A percentile compares a stretch with the other conserved stretches of the same genome.
Conservation (phyloP, 2,797 vertebrate species). For the Thalassophryne amazonica region DNA sequence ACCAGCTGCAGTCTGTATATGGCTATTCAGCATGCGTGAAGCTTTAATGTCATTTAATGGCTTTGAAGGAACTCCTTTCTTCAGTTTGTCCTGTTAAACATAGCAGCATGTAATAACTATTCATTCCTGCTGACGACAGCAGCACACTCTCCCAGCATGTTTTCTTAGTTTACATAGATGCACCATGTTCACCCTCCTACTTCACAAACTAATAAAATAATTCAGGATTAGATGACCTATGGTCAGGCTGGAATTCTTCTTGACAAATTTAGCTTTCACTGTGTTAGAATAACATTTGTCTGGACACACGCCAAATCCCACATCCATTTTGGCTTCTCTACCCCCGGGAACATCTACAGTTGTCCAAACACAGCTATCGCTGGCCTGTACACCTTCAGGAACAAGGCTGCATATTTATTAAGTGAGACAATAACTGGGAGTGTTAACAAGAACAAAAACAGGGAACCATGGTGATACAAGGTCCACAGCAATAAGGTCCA, state of each 20-base stretch:
- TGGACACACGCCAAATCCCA: constrained; percentile 68
- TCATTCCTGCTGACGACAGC: too few relatives aligned
- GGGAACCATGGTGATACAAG: too few relatives aligned
- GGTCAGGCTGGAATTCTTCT: constrained; percentile 42
- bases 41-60: too few relatives aligned
- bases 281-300: constrained; percentile 63
- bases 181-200: neutral
- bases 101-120: neutral
- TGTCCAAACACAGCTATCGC: constrained; percentile 54
- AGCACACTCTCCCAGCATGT: neutral
- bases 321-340: constrained; percentile 57
- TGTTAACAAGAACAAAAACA: neutral
- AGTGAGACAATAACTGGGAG: neutral
- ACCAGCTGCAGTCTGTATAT: too few relatives aligned
- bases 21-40: too few relatives aligned
- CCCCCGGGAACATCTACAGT: constrained; percentile 37
- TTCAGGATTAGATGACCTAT: constrained; percentile 29
- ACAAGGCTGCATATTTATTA: neutral
- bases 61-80: too few relatives aligned
- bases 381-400: constrained; percentile 30
- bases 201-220: constrained; percentile 35
- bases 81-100: neutral
- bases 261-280: constrained; percentile 68
- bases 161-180: neutral
- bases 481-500: too few relatives aligned